These are phyloP conservation scores for Drosophila picticornis DNA, from an alignment of 2,888 invertebrate species.

Conservation along the genomic window DNA sequence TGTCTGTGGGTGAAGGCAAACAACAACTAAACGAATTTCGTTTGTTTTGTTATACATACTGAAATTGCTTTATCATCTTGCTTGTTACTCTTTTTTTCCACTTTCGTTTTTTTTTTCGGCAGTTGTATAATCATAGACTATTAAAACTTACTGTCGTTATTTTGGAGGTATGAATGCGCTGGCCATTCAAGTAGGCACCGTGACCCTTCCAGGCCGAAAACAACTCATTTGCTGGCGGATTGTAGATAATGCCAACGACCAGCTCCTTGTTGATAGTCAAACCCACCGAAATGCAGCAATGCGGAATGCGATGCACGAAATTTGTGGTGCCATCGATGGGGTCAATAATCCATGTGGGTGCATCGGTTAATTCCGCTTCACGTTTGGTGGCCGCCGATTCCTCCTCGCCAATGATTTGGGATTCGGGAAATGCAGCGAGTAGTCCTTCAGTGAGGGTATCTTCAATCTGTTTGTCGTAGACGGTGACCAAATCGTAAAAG, in stretches of 20 bases:
- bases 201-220: slow-evolving; percentile 90
- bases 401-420: slow-evolving; percentile 94
- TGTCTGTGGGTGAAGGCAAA: slow-evolving; percentile 9
- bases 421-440: slow-evolving; percentile 87
- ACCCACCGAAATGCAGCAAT: slow-evolving; percentile 90
- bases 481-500: slow-evolving; percentile 91
- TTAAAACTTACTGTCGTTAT: slow-evolving; percentile 76
- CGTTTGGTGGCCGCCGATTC: slow-evolving; percentile 81
- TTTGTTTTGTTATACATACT: slow-evolving; percentile 3
- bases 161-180: slow-evolving; percentile 86
- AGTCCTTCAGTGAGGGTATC: slow-evolving; percentile 88
- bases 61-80: slow-evolving; percentile 23
- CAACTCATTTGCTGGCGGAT: slow-evolving; percentile 90
- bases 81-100: slow-evolving; percentile 9
- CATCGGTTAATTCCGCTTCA: slow-evolving; percentile 87
- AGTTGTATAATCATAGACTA: slow-evolving; percentile 19
- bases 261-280: slow-evolving; percentile 87
- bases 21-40: slow-evolving; percentile 17
- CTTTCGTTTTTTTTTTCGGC: slow-evolving; percentile 8
- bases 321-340: slow-evolving; percentile 96
- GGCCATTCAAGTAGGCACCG: slow-evolving; percentile 92
- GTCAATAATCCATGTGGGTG: slow-evolving; percentile 94
- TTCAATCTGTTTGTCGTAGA: slow-evolving; percentile 92
- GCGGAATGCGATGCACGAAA: slow-evolving; percentile 90
- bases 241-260: slow-evolving; percentile 91